Conservation (phyloP, 2,888 invertebrate genomes). For the Lithophane leautieri region DNA sequence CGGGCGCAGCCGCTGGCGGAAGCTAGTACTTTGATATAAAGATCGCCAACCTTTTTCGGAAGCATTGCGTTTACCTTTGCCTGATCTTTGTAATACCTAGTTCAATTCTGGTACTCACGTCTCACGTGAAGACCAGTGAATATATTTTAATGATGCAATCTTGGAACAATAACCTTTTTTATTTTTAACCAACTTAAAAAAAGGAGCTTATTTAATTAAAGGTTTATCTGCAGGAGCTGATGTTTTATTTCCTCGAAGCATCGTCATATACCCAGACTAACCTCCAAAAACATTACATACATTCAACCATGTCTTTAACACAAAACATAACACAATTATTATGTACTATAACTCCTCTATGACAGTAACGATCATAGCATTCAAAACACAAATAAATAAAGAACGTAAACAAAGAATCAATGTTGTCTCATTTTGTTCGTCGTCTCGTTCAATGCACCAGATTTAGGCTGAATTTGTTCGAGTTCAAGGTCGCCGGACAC, state of each 20-base stretch:
- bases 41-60: background rate
- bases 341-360: background rate
- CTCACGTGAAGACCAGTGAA: background rate
- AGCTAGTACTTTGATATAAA: background rate
- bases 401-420: slow-evolving; percentile 14
- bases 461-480: slow-evolving; percentile 63
- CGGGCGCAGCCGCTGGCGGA: no score
- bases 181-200: no score
- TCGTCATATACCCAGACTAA: background rate
- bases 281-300: background rate
- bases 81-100: background rate
- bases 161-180: background rate
- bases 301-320: background rate
- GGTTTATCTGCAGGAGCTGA: background rate
- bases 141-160: background rate
- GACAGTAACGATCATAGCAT: background rate
- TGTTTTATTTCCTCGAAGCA: background rate
- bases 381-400: background rate
- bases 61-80: background rate
- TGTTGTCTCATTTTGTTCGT: slow-evolving; percentile 10
- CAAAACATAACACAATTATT: background rate
- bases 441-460: slow-evolving; percentile 54
- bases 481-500: slow-evolving; percentile 70
- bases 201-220: no score
- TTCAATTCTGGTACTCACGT: background rate